Evolutionary conservation across 1,140 invertebrate genomes (phyloP).

Genomic region (Aphelenchoides fujianensis): DNA sequence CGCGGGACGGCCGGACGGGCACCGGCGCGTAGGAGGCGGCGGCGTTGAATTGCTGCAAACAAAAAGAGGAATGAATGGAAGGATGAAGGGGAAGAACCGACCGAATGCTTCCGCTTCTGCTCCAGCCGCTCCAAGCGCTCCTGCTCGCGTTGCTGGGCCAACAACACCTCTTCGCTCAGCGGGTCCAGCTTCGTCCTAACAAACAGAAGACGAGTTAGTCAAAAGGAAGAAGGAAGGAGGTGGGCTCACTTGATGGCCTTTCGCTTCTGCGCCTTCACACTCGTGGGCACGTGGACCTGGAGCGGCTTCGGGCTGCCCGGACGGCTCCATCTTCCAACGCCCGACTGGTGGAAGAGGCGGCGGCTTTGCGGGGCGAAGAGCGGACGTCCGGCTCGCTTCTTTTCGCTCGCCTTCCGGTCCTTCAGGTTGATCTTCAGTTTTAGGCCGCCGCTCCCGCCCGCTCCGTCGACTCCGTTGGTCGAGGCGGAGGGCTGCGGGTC

Average conservation of each 20-base stretch:
- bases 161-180: slow-evolving; percentile 10
- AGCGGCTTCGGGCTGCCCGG: neutral
- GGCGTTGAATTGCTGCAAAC: slow-evolving; percentile 19
- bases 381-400: too few species aligned
- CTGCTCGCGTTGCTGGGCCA: slow-evolving; percentile 38
- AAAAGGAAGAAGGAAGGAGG: too few species aligned
- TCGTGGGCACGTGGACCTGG: neutral
- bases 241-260: neutral
- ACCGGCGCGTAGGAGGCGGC: slow-evolving; percentile 29
- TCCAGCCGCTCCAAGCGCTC: slow-evolving; percentile 45
- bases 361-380: too few species aligned
- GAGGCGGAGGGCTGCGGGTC: too few species aligned
- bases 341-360: too few species aligned
- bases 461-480: too few species aligned
- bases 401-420: too few species aligned
- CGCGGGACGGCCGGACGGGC: neutral
- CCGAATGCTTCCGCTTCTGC: slow-evolving; percentile 24
- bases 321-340: too few species aligned
- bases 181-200: neutral
- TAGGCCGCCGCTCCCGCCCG: too few species aligned
- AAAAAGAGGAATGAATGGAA: slow-evolving; percentile 19
- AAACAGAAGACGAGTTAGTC: neutral
- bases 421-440: too few species aligned
- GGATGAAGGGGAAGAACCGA: neutral
- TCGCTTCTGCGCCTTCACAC: neutral